Conservation (phyloP, 2,888 invertebrate genomes). For the Phalangium opilio region DNA sequence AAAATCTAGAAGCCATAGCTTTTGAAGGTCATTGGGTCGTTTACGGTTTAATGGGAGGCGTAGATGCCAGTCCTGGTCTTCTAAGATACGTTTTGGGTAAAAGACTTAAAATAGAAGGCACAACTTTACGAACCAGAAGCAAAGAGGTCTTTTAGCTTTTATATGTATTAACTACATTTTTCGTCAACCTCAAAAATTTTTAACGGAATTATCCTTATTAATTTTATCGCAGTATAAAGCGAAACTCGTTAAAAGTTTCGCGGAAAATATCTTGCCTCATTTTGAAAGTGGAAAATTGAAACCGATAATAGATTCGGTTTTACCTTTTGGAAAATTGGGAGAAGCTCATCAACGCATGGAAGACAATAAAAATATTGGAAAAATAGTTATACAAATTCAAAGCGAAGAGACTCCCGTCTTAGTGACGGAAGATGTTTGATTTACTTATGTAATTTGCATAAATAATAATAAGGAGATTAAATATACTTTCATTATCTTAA, state of each 20-base stretch:
- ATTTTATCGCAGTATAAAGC: constrained; percentile 28
- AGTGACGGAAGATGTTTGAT: too few relatives aligned
- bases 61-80: constrained; percentile 19
- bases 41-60: constrained; percentile 31
- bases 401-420: constrained; percentile 1
- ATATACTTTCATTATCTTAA: too few relatives aligned
- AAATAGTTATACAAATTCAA: constrained; percentile 8
- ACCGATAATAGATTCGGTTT: constrained; percentile 8
- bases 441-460: too few relatives aligned
- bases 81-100: constrained; percentile 27
- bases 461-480: too few relatives aligned
- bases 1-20: constrained; percentile 27
- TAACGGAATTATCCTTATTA: not conserved
- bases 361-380: constrained; percentile 10
- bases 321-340: constrained; percentile 7
- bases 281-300: constrained; percentile 6
- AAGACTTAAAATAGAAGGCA: constrained; percentile 25
- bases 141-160: constrained; percentile 21
- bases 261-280: not conserved
- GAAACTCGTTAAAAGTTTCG: constrained; percentile 25
- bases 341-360: constrained; percentile 11
- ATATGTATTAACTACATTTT: too few relatives aligned
- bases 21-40: constrained; percentile 31
- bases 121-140: constrained; percentile 26
- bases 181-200: not conserved